phyloP scores from a whole-genome alignment of 2,888 invertebrate species.

The Strigamia maritima region DNA sequence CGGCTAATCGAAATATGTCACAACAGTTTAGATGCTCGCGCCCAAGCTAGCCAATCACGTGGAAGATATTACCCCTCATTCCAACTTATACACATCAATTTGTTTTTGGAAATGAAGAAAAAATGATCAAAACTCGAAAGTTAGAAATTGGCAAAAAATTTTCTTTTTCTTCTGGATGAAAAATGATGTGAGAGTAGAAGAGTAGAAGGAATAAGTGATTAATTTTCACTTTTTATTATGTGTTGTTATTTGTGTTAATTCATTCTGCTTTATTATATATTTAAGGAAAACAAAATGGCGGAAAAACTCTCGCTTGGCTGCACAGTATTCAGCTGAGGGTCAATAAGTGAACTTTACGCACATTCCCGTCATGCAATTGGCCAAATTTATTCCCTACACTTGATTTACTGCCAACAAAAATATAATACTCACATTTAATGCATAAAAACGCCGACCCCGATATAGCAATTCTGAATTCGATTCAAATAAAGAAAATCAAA shows the following conservation, averaged over 20 bases:
- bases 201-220: too few species aligned
- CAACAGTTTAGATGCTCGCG: slow-evolving; percentile 20
- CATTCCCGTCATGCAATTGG: slow-evolving; percentile 34
- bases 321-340: slow-evolving; percentile 17
- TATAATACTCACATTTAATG: slow-evolving; percentile 34
- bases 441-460: background rate
- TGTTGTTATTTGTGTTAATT: background rate
- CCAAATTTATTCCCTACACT: slow-evolving; percentile 1
- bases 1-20: slow-evolving; percentile 34
- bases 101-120: background rate
- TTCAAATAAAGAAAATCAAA: background rate
- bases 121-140: background rate
- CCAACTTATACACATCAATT: background rate
- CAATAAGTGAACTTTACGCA: slow-evolving; percentile 20
- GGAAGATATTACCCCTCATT: background rate
- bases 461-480: background rate
- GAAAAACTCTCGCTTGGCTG: slow-evolving; percentile 25
- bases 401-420: slow-evolving; percentile 30
- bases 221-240: background rate
- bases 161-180: too few species aligned
- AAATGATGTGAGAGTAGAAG: too few species aligned
- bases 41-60: background rate
- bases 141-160: too few species aligned
- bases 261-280: background rate
- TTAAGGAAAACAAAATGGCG: slow-evolving; percentile 22